Conservation (phyloP, 2,797 vertebrate genomes). For the Scarus forsteni region DNA sequence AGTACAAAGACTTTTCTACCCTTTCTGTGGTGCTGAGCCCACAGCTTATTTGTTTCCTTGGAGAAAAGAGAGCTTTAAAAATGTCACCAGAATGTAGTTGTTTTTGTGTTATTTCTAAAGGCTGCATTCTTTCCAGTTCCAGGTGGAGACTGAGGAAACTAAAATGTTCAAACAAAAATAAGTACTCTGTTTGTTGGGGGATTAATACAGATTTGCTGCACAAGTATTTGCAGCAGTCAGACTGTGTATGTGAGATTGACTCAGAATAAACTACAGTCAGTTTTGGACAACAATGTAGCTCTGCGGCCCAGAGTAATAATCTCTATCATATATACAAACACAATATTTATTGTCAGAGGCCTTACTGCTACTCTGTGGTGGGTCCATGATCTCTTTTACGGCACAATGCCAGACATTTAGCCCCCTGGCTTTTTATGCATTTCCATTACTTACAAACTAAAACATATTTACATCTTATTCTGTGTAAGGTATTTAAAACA, state of each 20-base stretch:
- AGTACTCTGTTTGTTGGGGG: no score
- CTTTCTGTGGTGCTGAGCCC: neutral
- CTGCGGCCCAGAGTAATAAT: neutral
- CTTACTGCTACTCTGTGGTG: neutral
- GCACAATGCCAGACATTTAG: neutral
- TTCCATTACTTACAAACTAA: neutral
- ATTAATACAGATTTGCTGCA: conserved; percentile 4
- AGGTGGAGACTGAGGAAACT: neutral
- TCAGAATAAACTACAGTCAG: conserved; percentile 1
- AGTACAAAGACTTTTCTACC: neutral
- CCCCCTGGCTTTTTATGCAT: no score
- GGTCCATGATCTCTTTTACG: neutral
- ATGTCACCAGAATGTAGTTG: neutral
- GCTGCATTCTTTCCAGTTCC: neutral
- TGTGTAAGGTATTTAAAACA: no score
- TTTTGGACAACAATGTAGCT: neutral
- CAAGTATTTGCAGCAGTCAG: neutral
- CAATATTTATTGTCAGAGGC: neutral
- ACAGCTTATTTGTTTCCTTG: neutral
- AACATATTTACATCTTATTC: no score
- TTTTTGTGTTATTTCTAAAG: neutral
- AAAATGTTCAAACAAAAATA: neutral
- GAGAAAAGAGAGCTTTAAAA: neutral
- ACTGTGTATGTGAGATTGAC: neutral
- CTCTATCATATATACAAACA: neutral